phyloP scores from a whole-genome alignment of 1,140 invertebrate species.

The Lepidotrigona ventralis region DNA sequence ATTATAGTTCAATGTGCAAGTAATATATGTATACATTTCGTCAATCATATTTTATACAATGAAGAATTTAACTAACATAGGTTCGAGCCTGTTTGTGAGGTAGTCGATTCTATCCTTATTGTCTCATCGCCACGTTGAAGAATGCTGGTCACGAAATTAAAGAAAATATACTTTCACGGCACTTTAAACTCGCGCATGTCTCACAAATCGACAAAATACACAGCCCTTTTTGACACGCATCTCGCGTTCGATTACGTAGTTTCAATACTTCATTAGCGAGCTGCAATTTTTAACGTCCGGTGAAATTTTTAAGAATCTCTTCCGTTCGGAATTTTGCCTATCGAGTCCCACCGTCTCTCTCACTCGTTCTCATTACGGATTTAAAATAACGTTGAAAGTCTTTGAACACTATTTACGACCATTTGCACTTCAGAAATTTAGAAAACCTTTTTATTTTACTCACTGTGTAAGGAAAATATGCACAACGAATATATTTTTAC shows the following conservation, averaged over 20 bases:
- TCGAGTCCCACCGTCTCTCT: background rate
- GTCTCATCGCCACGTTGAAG: background rate
- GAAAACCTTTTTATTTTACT: no score
- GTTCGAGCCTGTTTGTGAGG: no score
- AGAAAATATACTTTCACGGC: background rate
- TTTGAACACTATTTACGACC: no score
- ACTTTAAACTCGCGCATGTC: background rate
- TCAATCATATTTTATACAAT: no score
- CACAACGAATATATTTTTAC: no score
- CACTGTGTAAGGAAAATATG: no score
- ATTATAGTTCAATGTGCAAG: no score
- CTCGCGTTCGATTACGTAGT: background rate
- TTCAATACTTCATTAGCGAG: constrained; percentile 26
- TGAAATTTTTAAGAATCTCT: background rate
- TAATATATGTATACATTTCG: no score
- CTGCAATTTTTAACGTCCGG: background rate
- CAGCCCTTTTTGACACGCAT: background rate
- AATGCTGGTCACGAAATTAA: constrained; percentile 23
- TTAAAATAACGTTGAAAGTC: no score
- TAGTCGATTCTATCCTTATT: no score
- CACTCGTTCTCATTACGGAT: background rate
- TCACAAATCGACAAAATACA: background rate
- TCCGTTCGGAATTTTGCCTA: background rate
- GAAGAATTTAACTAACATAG: no score
- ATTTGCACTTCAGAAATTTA: no score